Evolutionary conservation across 1,140 invertebrate species (phyloP), one percentile per base, ranked within the genome.

Genomic region (Pararge aegeria): DNA sequence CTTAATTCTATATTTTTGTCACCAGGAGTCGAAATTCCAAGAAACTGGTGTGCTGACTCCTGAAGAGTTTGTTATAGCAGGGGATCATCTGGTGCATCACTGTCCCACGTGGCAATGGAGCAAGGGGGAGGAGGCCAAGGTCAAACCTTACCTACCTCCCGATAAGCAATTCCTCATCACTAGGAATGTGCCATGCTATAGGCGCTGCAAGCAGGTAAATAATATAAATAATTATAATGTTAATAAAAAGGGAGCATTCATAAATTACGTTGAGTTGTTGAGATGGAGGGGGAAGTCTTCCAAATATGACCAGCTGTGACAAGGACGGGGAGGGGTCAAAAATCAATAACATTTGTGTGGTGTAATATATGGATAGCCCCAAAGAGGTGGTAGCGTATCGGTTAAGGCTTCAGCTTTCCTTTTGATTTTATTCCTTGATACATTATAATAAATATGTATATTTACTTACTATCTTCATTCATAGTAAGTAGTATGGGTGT

Each of bases 61-160:
- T 0, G 95, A 97, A 78, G 95, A 99, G 90, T 99, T 99, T 94
- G 91, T 99, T 1, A 96, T 95, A 48, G 98, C 98, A 54, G 99
- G 99, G 3, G 99, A 99, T 88, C 98, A 99, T 86, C 89, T 99
- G 16, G 98, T 99, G 0, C 98, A 99, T 90, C 98, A 99, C 86
- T 99, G 98, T 89, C 98, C 99, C 0, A 99, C 98, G 0, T 99
- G 99, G 99, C 96, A 98, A 76, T 99, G 99, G 99, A 94, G 96
- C 2, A 92, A 93, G 18, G 97, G 97, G 0, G 97, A 99, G 83
- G 95, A 97, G 75, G 91, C 94, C 6, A 96, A 95, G 90, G 90
- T 93, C 10, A 96, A 98, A 80, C 89, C 95, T 3, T 99, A 99
- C 91, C 92, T 99, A 56, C 98, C 98, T 7, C 93, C 77, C 57